Conservation (phyloP, 2,888 invertebrate genomes). For the Acheta domesticus region DNA sequence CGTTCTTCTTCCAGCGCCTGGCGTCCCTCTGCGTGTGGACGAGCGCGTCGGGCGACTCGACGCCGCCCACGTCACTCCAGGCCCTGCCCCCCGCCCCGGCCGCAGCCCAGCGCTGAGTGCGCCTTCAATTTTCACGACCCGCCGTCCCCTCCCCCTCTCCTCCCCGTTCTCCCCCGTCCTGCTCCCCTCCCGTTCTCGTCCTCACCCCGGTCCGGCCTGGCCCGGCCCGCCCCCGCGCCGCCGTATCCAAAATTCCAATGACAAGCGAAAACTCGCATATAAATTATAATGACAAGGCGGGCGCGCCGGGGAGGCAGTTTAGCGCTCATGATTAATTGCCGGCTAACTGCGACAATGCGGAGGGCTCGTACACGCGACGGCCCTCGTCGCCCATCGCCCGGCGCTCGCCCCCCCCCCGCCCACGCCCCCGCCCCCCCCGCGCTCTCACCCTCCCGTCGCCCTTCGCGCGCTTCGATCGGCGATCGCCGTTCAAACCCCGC, state of each 20-base stretch:
- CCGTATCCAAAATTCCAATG: constrained; percentile 18
- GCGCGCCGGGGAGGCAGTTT: not conserved
- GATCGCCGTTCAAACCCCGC: not conserved
- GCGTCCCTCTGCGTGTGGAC: no score
- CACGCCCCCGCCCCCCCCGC: not conserved
- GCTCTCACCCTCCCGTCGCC: not conserved
- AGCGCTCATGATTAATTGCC: constrained; percentile 18
- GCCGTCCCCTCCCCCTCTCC: not conserved
- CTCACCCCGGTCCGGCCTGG: not conserved
- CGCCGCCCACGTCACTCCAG: not conserved
- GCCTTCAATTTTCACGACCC: not conserved
- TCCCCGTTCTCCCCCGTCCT: not conserved
- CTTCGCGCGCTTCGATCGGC: not conserved
- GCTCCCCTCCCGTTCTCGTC: not conserved
- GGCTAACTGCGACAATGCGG: constrained; percentile 18
- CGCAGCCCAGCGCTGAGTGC: not conserved
- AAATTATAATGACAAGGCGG: constrained; percentile 18
- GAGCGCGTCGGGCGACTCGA: no score
- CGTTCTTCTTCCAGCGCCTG: no score
- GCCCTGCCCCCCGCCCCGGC: not conserved
- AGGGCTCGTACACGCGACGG: not conserved
- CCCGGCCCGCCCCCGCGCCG: not conserved
- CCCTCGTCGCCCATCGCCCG: not conserved
- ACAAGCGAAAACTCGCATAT: constrained; percentile 18
- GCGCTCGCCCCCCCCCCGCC: not conserved